Percentiles rank a stretch among this genome's conserved stretches.
phyloP scores from a whole-genome alignment of 2,113 vertebrate genomes.

The Orthonyx spaldingii region DNA sequence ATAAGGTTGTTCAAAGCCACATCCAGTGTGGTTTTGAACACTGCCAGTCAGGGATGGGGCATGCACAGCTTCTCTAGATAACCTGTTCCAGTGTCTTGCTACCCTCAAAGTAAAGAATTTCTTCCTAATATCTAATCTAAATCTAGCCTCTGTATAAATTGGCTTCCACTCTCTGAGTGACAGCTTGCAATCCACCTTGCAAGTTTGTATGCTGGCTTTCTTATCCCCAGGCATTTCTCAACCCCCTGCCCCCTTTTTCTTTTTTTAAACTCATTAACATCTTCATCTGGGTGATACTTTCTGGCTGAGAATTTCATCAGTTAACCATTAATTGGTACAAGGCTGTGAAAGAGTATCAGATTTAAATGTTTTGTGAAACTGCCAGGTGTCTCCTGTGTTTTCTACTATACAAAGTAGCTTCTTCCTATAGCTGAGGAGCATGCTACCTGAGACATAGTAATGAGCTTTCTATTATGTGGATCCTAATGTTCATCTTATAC shows the following conservation, averaged over 20 bases:
- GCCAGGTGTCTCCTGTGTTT: background rate
- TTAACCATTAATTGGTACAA: slow-evolving; percentile 9
- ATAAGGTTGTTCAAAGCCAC: background rate
- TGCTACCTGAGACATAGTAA: background rate
- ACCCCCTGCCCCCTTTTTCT: background rate
- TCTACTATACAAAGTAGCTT: background rate
- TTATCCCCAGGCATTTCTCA: slow-evolving; percentile 35
- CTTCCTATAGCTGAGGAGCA: background rate
- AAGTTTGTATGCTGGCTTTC: slow-evolving; percentile 1
- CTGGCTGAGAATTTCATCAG: background rate
- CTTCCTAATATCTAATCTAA: background rate
- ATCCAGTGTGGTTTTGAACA: background rate
- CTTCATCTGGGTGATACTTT: background rate
- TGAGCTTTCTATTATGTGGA: background rate
- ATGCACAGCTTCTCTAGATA: background rate
- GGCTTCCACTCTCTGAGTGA: background rate
- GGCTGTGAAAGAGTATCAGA: background rate
- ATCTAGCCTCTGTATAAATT: background rate
- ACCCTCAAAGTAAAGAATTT: background rate
- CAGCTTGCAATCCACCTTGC: slow-evolving; percentile 38
- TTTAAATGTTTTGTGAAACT: background rate
- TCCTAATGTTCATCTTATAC: background rate
- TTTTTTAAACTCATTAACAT: slow-evolving; percentile 54
- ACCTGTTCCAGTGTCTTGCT: background rate
- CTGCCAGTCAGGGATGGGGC: background rate